Percentiles rank a stretch among this genome's conserved stretches.
Conservation (phyloP, 2,113 vertebrate genomes). For the Neofelis nebulosa region DNA sequence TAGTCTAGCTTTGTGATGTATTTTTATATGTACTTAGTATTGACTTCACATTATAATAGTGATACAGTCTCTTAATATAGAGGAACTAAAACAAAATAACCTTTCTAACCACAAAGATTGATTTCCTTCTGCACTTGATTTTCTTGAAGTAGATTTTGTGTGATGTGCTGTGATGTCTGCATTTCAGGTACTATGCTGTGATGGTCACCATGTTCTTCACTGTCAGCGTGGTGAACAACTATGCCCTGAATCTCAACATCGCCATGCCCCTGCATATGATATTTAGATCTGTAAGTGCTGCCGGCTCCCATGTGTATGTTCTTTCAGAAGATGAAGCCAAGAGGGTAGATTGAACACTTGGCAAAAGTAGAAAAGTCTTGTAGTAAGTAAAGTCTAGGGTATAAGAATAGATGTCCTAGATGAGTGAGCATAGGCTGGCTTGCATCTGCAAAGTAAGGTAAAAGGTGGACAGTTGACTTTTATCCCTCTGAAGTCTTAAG, state of each 20-base stretch:
- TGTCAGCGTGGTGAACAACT: slow-evolving; percentile 97
- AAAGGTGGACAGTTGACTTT: not conserved
- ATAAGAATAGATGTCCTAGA: not conserved
- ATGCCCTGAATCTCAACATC: slow-evolving; percentile 97
- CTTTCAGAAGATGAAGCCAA: not conserved
- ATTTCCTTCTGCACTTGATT: not conserved
- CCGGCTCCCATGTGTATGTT: accelerated
- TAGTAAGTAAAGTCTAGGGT: not conserved
- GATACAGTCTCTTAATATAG: not conserved
- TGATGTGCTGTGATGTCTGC: not conserved
- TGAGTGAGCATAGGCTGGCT: not conserved
- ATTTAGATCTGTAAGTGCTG: slow-evolving; percentile 95
- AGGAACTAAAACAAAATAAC: not conserved
- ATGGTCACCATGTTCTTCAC: slow-evolving; percentile 99
- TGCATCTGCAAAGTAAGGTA: not conserved
- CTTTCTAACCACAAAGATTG: not conserved
- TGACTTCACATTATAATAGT: not conserved
- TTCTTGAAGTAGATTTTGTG: not conserved
- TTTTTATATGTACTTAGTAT: not conserved
- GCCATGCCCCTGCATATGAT: slow-evolving; percentile 99
- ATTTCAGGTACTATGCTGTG: slow-evolving; percentile 91
- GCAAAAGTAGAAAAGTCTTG: not conserved
- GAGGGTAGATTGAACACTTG: not conserved
- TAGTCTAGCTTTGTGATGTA: not conserved
- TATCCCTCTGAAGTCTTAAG: not conserved